A percentile compares a stretch with the other conserved stretches of the same genome.
Conservation (phyloP, 2,113 vertebrate genomes). For the Rhea americana region DNA sequence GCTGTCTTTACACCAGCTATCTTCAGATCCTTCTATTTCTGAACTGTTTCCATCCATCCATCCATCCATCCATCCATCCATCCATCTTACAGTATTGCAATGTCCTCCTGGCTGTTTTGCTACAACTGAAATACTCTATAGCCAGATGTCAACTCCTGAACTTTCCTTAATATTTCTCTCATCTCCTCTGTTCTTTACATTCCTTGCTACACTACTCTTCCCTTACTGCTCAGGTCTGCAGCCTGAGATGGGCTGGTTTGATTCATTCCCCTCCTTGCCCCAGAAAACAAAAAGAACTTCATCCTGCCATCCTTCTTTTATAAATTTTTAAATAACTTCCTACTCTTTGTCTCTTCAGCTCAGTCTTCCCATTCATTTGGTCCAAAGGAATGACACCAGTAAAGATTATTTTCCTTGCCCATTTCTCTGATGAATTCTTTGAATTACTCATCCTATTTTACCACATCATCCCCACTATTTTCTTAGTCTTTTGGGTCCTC, state of each 20-base stretch:
- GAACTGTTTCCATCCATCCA: neutral
- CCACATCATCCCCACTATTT: neutral
- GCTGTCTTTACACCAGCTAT: neutral
- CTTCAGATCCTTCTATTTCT: neutral
- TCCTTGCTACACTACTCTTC: neutral
- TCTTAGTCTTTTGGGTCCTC: neutral
- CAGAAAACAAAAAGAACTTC: neutral
- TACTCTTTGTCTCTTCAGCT: neutral
- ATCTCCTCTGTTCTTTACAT: neutral
- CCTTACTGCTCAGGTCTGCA: neutral
- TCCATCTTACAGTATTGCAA: neutral
- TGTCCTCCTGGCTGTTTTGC: neutral
- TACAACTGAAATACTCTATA: neutral
- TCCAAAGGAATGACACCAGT: neutral
- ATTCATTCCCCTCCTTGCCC: neutral
- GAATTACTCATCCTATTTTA: neutral
- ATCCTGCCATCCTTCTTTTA: neutral
- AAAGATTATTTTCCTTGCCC: neutral
- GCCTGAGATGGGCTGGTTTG: neutral
- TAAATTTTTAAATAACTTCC: neutral
- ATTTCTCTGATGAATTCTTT: neutral
- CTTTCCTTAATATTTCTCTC: neutral
- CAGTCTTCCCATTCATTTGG: neutral
- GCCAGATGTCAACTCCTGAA: neutral
- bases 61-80: neutral